Evolutionary conservation across 2,113 vertebrate species (phyloP), one percentile per base, ranked within the genome.

Genomic region (Cephalopholis sonnerati): DNA sequence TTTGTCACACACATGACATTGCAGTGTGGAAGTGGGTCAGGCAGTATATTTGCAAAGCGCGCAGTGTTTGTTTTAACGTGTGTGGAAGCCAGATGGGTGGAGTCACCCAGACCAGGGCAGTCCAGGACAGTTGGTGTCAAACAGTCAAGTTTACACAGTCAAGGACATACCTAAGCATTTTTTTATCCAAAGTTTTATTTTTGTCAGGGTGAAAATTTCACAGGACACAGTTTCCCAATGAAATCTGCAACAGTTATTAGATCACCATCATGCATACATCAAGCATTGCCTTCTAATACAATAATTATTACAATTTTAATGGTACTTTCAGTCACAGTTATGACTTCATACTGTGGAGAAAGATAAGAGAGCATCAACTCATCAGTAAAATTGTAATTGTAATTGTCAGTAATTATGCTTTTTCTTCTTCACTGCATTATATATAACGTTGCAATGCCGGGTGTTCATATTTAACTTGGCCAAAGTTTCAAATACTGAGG

Each of bases 21-120:
- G 64, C 55, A 71, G 4, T 36, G 59, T 81, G 75, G 53, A 90
- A 89, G 75, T 92, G 84, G 91, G 87, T 82, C 91, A 91, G 22
- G 36, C 79, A 17, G 20, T 85, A 36, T 88, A 36, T 88, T 90
- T 91, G 79, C 69, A 16, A 83, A 76, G 67, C 1, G 65, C 7
- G 15, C 54, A 36, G 36, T 83, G 74, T 91, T 91, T 90, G 83
- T 81, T 87, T 91, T 53, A 78, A 57, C 24, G 16, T 68, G 79
- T 74, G 67, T 69, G 57, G 86, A 81, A 83, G 73, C 54, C 80
- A 83, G 68, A 64, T 54, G 81, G 85, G 88, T 67, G 78, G 85
- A 89, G 84, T 74, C 62, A 65, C 62, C 27, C 27, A 39, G 79
- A 81, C 41, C 73, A 48, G 82, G 77, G 62, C 85, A 69, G 54